Conservation (phyloP, 2,797 vertebrate genomes). For the Varecia variegata region DNA sequence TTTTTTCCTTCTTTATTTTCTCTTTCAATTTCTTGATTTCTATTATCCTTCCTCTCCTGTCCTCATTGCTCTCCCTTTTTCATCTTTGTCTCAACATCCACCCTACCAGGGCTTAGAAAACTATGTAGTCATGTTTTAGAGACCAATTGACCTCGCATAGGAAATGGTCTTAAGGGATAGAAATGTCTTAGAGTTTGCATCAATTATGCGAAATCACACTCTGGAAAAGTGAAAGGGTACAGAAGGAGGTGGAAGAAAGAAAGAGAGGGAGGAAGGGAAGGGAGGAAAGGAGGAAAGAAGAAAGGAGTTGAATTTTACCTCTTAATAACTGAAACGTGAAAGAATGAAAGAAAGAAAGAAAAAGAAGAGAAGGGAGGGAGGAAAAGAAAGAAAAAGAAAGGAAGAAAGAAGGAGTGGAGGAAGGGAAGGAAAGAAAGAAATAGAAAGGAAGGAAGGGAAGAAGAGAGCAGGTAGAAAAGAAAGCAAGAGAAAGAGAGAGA, state of each 20-base stretch:
- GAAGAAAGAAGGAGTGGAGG: accelerated
- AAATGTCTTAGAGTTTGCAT: background rate
- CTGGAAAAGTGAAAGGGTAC: background rate
- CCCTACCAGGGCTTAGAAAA: background rate
- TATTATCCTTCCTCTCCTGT: background rate
- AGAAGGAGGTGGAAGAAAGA: background rate
- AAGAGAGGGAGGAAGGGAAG: background rate
- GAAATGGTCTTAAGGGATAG: background rate
- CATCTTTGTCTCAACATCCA: background rate
- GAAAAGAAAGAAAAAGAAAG: accelerated
- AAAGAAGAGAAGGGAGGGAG: too few species aligned
- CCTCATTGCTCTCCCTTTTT: background rate
- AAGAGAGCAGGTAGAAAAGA: background rate
- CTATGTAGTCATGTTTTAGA: background rate
- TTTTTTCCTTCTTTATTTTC: background rate
- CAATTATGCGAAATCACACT: background rate
- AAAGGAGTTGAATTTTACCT: background rate
- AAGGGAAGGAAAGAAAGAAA: accelerated
- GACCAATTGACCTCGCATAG: background rate
- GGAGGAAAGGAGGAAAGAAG: background rate
- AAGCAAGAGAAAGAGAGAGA: background rate
- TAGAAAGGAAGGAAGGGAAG: too few species aligned
- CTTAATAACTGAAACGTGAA: background rate
- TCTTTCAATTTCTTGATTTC: background rate
- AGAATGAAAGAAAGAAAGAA: background rate